These are phyloP conservation scores for Cephus sareptanus DNA, from an alignment of 2,888 invertebrate genomes.

Conservation along the genomic window DNA sequence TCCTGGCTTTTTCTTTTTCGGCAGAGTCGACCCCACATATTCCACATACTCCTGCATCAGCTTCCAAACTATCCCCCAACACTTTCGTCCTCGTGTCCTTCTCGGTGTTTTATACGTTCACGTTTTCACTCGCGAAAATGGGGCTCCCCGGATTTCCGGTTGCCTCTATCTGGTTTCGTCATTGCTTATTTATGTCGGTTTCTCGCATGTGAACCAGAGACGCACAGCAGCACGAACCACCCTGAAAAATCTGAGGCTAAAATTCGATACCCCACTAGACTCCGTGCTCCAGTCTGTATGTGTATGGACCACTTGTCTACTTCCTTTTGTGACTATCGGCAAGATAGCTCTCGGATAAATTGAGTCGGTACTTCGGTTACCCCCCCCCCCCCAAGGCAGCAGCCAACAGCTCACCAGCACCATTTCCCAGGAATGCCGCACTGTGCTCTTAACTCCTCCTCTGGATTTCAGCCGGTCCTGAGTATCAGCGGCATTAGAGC, in stretches of 20 bases:
- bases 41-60: not conserved
- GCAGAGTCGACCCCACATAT: not conserved
- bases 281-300: not conserved
- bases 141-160: constrained; percentile 12
- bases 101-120: constrained; percentile 7
- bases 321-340: not conserved
- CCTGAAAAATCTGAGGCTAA: not conserved
- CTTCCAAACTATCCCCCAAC: constrained; percentile 13
- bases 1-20: not conserved
- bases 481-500: not conserved
- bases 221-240: not conserved
- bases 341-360: constrained; percentile 30
- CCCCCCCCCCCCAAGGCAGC: not conserved
- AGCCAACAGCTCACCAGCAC: not conserved
- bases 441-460: not conserved
- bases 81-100: constrained; percentile 12
- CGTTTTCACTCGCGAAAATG: not conserved
- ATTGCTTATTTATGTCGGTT: constrained; percentile 11
- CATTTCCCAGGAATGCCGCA: not conserved
- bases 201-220: not conserved
- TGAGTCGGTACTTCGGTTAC: constrained; percentile 26
- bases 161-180: constrained; percentile 11
- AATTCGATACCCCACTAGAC: not conserved
- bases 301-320: not conserved
- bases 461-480: not conserved